Evolutionary conservation across 92 coral and sea anemone genomes (phyloP).

Genomic region (Epizoanthus ramosus): DNA sequence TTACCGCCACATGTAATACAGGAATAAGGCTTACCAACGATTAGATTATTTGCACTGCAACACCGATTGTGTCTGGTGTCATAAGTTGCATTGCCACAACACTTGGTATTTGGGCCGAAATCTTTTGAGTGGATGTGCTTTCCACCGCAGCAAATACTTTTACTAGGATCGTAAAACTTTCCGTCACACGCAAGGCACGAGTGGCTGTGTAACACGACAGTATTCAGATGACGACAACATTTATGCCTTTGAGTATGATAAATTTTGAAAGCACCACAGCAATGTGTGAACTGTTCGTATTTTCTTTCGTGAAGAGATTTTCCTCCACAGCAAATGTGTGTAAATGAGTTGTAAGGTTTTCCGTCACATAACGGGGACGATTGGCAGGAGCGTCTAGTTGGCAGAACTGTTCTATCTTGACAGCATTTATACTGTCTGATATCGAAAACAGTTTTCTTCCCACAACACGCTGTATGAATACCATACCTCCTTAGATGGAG

Average conservation of each 20-base stretch:
- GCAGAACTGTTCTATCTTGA: slow-evolving; percentile 19
- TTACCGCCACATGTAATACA: slow-evolving; percentile 33
- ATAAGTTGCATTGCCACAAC: slow-evolving; percentile 15
- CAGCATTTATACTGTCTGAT: slow-evolving; percentile 11
- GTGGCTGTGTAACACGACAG: slow-evolving; percentile 20
- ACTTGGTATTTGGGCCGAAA: slow-evolving; percentile 1
- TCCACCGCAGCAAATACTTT: slow-evolving; percentile 31
- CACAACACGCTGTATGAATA: slow-evolving; percentile 15
- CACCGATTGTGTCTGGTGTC: slow-evolving; percentile 1
- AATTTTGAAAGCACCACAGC: slow-evolving; percentile 4
- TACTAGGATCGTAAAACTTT: slow-evolving; percentile 17
- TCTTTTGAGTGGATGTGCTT: not conserved
- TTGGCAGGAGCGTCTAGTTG: slow-evolving; percentile 8
- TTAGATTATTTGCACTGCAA: slow-evolving; percentile 7
- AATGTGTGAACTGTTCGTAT: slow-evolving; percentile 27
- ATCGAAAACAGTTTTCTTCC: slow-evolving; percentile 10
- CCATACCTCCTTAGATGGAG: slow-evolving; percentile 23
- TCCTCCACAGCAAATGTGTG: slow-evolving; percentile 27
- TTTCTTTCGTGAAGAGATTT: not conserved
- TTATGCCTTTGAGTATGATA: slow-evolving; percentile 16
- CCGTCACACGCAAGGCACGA: slow-evolving; percentile 16
- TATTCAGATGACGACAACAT: not conserved
- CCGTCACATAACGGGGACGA: slow-evolving; percentile 14
- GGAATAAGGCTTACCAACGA: slow-evolving; percentile 6
- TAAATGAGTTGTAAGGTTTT: slow-evolving; percentile 17